A percentile compares a stretch with the other conserved stretches of the same genome.
Conservation (phyloP, 1,140 invertebrate species). For the Drosophila sp. region DNA sequence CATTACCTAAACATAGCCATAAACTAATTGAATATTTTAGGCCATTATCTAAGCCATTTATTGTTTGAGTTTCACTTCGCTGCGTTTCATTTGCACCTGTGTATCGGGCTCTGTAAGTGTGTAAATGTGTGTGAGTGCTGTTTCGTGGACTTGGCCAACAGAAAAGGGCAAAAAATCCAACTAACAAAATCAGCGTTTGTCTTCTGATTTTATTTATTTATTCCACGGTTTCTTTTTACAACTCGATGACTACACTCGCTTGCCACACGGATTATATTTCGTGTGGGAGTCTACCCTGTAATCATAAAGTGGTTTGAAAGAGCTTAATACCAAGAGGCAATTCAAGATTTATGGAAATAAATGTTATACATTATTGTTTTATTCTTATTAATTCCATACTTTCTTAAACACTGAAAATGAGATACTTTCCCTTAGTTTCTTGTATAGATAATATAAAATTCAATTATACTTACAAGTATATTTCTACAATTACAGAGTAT, state of each 20-base stretch:
- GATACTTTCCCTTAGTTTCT: too few species aligned
- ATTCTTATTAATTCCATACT: too few species aligned
- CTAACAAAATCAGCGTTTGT: conserved; percentile 56
- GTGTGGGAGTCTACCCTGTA: conserved; percentile 13
- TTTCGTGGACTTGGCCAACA: background rate
- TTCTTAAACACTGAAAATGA: too few species aligned
- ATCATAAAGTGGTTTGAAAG: background rate
- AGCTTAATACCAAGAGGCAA: background rate
- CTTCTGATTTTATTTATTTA: conserved; percentile 78
- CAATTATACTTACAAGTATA: too few species aligned
- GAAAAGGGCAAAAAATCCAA: conserved; percentile 25
- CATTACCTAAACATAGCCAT: conserved; percentile 67
- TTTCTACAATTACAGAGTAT: too few species aligned
- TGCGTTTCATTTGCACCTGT: conserved; percentile 75
- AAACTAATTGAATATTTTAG: conserved; percentile 82
- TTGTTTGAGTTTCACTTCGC: conserved; percentile 77
- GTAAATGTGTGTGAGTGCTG: background rate
- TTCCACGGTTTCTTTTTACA: conserved; percentile 50
- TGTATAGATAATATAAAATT: too few species aligned
- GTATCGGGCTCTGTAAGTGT: background rate
- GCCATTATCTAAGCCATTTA: conserved; percentile 82
- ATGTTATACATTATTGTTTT: too few species aligned
- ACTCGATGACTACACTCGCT: conserved; percentile 26
- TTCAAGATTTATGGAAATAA: background rate
- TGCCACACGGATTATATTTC: conserved; percentile 1